These are phyloP conservation scores for Donacobius atricapilla DNA, from an alignment of 2,113 vertebrate species.

Conservation along the genomic window DNA sequence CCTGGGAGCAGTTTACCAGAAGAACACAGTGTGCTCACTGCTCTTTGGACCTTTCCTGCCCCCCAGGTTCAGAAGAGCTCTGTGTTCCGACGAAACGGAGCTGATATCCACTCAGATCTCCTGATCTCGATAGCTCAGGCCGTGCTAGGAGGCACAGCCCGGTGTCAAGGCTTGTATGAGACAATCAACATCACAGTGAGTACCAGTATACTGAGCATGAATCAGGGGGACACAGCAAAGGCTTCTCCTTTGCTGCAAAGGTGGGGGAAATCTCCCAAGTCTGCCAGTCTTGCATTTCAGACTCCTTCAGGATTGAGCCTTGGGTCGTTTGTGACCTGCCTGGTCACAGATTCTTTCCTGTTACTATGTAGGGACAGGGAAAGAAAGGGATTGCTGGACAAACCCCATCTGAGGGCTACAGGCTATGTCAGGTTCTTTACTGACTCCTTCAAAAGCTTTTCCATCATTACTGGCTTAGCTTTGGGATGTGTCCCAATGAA, in stretches of 20 bases:
- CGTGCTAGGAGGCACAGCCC: conserved; percentile 88
- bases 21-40: background rate
- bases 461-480: background rate
- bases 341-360: background rate
- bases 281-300: background rate
- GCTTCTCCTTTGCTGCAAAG: background rate
- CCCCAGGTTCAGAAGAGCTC: conserved; percentile 92
- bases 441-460: background rate
- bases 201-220: fast-evolving
- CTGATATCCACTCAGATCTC: conserved; percentile 95
- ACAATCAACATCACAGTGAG: conserved; percentile 87
- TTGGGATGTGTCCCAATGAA: background rate
- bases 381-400: background rate
- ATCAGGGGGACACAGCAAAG: fast-evolving
- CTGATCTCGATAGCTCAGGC: conserved; percentile 90
- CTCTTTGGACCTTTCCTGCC: background rate
- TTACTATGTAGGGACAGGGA: background rate
- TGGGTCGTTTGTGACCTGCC: background rate
- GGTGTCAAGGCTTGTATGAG: conserved; percentile 90
- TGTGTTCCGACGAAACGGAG: conserved; percentile 87
- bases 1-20: background rate
- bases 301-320: background rate
- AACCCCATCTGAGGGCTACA: background rate
- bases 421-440: background rate
- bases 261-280: background rate